A percentile compares a stretch with the other conserved stretches of the same genome.
Conservation (phyloP, 2,888 invertebrate species). For the Dasysyrphus tricinctus region DNA sequence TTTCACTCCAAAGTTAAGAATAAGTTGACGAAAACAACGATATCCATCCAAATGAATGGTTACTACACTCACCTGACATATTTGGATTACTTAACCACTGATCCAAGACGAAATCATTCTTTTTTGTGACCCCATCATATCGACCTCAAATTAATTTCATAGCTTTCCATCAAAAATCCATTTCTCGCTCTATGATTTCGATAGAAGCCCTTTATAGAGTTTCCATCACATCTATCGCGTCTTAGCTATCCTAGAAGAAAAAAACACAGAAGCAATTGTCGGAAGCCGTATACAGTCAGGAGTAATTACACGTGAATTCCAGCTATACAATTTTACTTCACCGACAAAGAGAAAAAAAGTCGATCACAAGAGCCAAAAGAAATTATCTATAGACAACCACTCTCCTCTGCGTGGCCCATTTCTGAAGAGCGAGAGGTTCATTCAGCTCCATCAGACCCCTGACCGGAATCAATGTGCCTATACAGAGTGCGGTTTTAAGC, state of each 20-base stretch:
- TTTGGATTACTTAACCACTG: constrained; percentile 38
- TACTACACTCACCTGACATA: background rate
- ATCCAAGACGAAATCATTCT: constrained; percentile 33
- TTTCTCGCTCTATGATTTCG: background rate
- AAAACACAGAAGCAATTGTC: constrained; percentile 50
- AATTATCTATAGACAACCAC: constrained; percentile 24
- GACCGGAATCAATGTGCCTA: constrained; percentile 41
- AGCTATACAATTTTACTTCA: constrained; percentile 49
- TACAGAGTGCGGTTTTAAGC: constrained; percentile 9
- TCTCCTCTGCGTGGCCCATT: constrained; percentile 45
- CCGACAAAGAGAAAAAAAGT: constrained; percentile 65
- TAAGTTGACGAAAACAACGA: no score
- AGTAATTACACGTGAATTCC: constrained; percentile 61
- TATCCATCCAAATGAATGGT: no score
- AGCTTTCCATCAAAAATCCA: constrained; percentile 31
- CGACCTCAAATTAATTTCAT: constrained; percentile 38
- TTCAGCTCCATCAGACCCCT: constrained; percentile 11
- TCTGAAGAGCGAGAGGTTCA: constrained; percentile 25
- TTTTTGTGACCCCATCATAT: constrained; percentile 19
- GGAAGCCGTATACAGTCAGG: constrained; percentile 43
- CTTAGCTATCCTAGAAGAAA: constrained; percentile 5
- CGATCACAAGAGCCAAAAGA: constrained; percentile 49
- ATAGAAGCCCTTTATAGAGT: constrained; percentile 32
- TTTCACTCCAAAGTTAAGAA: no score
- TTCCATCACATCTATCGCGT: constrained; percentile 31